Evolutionary conservation across 2,113 vertebrate genomes (phyloP).

Genomic region (Kryptolebias marmoratus): DNA sequence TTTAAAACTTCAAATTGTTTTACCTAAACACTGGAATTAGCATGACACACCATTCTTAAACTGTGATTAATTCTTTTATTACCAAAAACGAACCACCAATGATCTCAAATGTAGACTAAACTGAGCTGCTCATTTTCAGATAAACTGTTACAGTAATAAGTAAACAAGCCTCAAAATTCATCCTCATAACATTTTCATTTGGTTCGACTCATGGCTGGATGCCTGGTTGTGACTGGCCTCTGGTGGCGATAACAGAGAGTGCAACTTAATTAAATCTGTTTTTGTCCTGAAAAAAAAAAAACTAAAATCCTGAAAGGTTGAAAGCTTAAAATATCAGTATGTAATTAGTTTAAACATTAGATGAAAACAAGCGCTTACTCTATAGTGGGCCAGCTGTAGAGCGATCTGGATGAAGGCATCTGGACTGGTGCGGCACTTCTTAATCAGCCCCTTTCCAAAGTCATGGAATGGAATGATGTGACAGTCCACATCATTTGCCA

Average conservation of each 20-base stretch:
- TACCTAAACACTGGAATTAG: too few species aligned
- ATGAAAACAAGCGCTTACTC: slow-evolving; percentile 72
- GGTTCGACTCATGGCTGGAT: background rate
- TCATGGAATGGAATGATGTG: slow-evolving; percentile 84
- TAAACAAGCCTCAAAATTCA: background rate
- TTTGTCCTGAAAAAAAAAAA: background rate
- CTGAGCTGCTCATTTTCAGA: background rate
- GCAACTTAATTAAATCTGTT: background rate
- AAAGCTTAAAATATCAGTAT: background rate
- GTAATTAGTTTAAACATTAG: background rate
- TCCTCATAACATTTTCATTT: background rate
- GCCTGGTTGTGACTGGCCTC: slow-evolving; percentile 51
- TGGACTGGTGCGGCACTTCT: slow-evolving; percentile 92
- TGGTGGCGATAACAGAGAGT: slow-evolving; percentile 42
- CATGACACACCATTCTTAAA: too few species aligned
- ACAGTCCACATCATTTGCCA: slow-evolving; percentile 92
- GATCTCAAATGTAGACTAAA: too few species aligned
- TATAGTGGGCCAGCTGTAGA: slow-evolving; percentile 94
- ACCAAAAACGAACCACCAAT: too few species aligned
- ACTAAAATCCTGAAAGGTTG: background rate
- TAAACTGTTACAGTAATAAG: background rate
- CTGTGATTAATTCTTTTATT: too few species aligned
- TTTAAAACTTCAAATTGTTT: background rate
- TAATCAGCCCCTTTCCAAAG: slow-evolving; percentile 95
- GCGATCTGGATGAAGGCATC: slow-evolving; percentile 94